Evolutionary conservation across 2,888 invertebrate species (phyloP).

Genomic region (Lampropteryx suffumata): DNA sequence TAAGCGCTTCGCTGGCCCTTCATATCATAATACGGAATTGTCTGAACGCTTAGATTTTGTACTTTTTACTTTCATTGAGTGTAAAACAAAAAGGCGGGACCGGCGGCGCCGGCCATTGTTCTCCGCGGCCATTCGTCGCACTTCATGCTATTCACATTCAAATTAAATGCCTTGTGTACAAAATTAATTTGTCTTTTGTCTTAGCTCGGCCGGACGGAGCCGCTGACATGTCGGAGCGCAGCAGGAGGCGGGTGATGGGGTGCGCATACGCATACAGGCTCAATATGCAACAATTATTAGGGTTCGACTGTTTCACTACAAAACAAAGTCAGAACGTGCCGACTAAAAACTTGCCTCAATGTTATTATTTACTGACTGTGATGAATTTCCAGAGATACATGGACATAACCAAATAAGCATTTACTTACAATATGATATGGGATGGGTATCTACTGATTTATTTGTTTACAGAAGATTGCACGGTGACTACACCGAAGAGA

Average conservation of each 20-base stretch:
- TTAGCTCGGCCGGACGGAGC: constrained; percentile 59
- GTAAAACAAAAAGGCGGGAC: constrained; percentile 76
- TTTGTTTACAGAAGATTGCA: constrained; percentile 25
- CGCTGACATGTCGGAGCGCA: constrained; percentile 71
- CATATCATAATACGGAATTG: constrained; percentile 82
- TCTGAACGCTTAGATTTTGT: constrained; percentile 76
- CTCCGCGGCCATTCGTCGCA: constrained; percentile 80
- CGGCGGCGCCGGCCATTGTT: constrained; percentile 81
- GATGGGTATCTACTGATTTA: constrained; percentile 1
- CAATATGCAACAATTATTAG: too few species aligned
- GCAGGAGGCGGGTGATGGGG: constrained; percentile 56
- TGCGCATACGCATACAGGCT: background rate
- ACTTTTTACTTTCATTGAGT: constrained; percentile 74
- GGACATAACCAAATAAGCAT: background rate
- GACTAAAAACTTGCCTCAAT: too few species aligned
- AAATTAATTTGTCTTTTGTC: constrained; percentile 84
- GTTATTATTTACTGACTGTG: too few species aligned
- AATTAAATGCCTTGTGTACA: constrained; percentile 82
- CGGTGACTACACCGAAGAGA: constrained; percentile 54
- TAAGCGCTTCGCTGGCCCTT: constrained; percentile 74
- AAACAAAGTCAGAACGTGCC: too few species aligned
- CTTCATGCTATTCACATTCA: constrained; percentile 83
- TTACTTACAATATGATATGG: background rate
- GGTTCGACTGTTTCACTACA: too few species aligned
- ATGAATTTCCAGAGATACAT: too few species aligned